Percentiles rank a stretch among this genome's conserved stretches.
Evolutionary conservation across 2,888 invertebrate species (phyloP).

Genomic region (Latrodectus elegans): DNA sequence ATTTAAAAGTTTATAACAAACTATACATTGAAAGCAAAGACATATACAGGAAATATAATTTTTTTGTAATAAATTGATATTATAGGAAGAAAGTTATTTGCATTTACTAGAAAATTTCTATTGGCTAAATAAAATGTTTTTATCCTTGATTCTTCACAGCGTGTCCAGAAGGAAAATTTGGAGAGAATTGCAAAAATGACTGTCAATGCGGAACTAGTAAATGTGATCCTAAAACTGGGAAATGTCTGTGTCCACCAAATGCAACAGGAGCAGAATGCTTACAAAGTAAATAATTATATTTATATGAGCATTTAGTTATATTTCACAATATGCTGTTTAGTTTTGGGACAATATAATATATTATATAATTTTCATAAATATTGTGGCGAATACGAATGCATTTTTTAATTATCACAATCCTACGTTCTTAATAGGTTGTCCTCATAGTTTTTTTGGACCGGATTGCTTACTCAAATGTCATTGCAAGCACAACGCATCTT

Average conservation of each 20-base stretch:
- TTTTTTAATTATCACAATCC: too few species aligned
- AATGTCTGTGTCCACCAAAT: constrained; percentile 73
- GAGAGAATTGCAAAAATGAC: constrained; percentile 75
- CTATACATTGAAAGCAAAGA: too few species aligned
- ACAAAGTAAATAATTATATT: constrained; percentile 35
- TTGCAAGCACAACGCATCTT: constrained; percentile 82
- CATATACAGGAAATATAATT: too few species aligned
- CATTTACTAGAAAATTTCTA: too few species aligned
- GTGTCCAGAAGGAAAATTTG: constrained; percentile 75
- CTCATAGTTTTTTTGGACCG: constrained; percentile 67
- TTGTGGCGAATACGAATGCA: too few species aligned
- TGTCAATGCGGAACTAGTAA: constrained; percentile 73
- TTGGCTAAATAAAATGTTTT: too few species aligned
- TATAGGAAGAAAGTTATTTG: too few species aligned
- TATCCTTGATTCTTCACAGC: constrained; percentile 6
- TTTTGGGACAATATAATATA: too few species aligned
- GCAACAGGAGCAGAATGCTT: constrained; percentile 71
- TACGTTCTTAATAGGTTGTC: constrained; percentile 70
- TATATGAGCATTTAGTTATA: neutral
- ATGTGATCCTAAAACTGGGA: constrained; percentile 73
- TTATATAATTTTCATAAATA: too few species aligned
- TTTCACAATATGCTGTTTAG: too few species aligned
- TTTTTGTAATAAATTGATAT: too few species aligned
- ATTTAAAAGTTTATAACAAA: too few species aligned
- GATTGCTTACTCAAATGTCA: constrained; percentile 81